Evolutionary conservation across 1,140 invertebrate genomes (phyloP), one percentile per base, ranked within the genome.

Genomic region (Tetraneura akinire): DNA sequence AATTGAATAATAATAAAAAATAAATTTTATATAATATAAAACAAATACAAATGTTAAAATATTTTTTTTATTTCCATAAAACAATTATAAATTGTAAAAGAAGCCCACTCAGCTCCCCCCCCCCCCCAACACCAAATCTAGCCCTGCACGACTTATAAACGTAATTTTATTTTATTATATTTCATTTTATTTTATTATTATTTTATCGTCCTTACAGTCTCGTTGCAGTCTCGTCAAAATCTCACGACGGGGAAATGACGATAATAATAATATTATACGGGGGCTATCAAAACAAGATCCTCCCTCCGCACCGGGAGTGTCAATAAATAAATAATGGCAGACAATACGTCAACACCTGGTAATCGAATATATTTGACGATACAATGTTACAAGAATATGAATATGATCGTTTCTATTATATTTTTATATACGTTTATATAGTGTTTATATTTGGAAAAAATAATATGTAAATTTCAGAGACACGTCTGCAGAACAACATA

Each of bases 301-400:
- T n/a, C n/a, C n/a, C n/a, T n/a, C 66, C 13, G 45, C 45, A 47
- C 8, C 64, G 21, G 6, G 66, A n/a, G n/a, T 68, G 21, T 26
- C 37, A 45, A 23, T 47, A 47, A 42, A 45, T 45, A 68, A 68
- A 45, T 47, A 66, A 29, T 32, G 32, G 66, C 66, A 68, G 47
- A 68, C 66, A 68, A 68, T 68, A 47, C 42, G 64, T 68, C 66
- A 47, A 68, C 66, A 68, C 66, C 66, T 68, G 66, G 66, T 68
- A 68, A 68, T 68, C 66, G 66, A 68, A 68, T 47, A 47, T 42
- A 47, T 68, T 68, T 47, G 66, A 68, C 42, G 42, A 21, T 14
- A 23, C 21, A n/a, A 37, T 47, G 13, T 13, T 68, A 26, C 23
- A 26, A n/a, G 3, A 37, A 4, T 8, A 37, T 8, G 32, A 68